Base-by-base conservation (phyloP, 2,797 vertebrate species). In the Peromyscus aztecus region DNA sequence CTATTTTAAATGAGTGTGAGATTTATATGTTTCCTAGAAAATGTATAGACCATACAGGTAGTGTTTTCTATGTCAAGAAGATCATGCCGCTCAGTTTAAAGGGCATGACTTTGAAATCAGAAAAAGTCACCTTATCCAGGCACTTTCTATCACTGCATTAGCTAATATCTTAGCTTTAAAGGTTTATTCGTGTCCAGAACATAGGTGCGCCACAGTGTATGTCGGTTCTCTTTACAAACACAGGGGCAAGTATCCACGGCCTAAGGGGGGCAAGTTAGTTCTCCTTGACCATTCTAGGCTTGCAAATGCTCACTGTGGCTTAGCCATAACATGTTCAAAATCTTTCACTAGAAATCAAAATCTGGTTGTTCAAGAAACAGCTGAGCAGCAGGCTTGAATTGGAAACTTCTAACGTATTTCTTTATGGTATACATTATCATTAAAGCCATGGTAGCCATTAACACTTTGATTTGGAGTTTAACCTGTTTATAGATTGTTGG, bases 61-160 rank as follows among this genome's bases (percentile, higher is more conserved):
- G 3, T 82, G 57, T 88, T 46, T 92, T 90, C 46, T 81, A 4
- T 34, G 86, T 71, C 52, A 85, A 69, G 82, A 95, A 24, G 23
- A 76, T 43, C 63, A 8, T 84, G 59, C 77, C 92, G 77, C 40
- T 89, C 94, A 5, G 0, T 0, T 63, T 27, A 80, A 67, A 91
- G 24, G n/a, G 52, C 0, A 0, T 6, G 85, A 49, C 61, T 90
- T 88, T 84, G 31, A 63, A 93, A 77, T 57, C 78, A 73, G 77
- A 90, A 94, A 87, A 81, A 87, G 87, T 96, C 24, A 95, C 6
- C 17, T 95, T 97, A 82, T 40, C 59, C 52, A 85, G 19, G 27
- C 23, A 52, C 31, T 91, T 93, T 89, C 85, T 88, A 43, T 21
- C 57, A 89, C 57, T 78, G 61, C 83, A 65, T 7, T 9, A 92